Conservation (phyloP, 2,113 vertebrate genomes). For the Lepus europaeus region DNA sequence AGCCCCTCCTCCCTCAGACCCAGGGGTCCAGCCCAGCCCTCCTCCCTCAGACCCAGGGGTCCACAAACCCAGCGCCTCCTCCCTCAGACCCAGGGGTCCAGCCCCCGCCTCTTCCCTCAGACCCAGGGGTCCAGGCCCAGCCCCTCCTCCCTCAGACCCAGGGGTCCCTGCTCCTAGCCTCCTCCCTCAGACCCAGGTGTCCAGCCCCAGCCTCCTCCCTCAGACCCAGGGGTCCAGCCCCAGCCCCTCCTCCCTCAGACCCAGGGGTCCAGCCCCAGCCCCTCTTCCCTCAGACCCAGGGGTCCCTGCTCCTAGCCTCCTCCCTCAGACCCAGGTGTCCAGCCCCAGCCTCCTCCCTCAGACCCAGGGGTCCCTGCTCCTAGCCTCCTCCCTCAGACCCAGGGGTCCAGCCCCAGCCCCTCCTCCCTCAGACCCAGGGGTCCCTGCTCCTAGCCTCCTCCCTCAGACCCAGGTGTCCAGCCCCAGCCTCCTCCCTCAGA, state of each 20-base stretch:
- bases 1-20: background rate
- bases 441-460: background rate
- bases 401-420: too few species aligned
- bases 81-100: background rate
- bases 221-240: background rate
- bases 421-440: background rate
- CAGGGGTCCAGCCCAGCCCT: background rate
- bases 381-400: background rate
- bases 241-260: background rate
- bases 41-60: background rate
- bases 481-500: background rate
- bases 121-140: background rate
- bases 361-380: background rate
- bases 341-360: too few species aligned
- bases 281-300: background rate
- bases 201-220: background rate
- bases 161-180: background rate
- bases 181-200: background rate
- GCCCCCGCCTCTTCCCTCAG: background rate
- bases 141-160: too few species aligned
- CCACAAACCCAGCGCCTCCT: background rate
- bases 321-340: background rate
- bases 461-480: background rate
- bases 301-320: background rate
- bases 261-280: accelerated